Base-by-base conservation (phyloP, 2,113 vertebrate species). In the Trochalopteron elliotii region DNA sequence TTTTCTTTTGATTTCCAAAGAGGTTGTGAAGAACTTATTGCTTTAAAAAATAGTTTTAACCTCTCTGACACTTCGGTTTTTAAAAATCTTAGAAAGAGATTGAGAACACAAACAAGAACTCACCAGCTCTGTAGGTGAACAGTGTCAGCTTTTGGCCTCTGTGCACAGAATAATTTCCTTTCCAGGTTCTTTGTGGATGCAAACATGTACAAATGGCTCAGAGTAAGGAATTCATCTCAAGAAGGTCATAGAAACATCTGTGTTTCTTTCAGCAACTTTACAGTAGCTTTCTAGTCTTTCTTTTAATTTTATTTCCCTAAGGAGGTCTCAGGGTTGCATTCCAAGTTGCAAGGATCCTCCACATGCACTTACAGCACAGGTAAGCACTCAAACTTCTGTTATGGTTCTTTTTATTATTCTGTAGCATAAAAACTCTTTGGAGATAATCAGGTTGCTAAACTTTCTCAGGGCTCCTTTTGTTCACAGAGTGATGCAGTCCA, bases 41-140 rank as follows among this genome's bases (percentile, higher is more conserved):
- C 90, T 95, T 94, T 79, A 85, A 92, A 91, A 94, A 92, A 65
- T 76, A 80, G 61, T 75, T 94, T 95, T 91, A 94, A 94, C 93
- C 91, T 94, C 69, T 69, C 65, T 94, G 95, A 85, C 89, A 86
- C 76, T 69, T 89, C 3, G 6, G 55, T 24, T 94, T 95, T 95
- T 39, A 65, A 87, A 96, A 91, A 59, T 21, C 83, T 79, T 59
- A 72, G 59, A 56, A 87, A 67, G 69, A 90, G 50, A 86, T 56
- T 83, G 94, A 86, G 69, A 93, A 63, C 69, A 91, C 40, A 90
- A 94, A 68, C 63, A 89, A 90, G 67, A 85, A 45, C 69, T 93
- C 56, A 20, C n/a, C 52, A 61, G 12, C 52, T 90, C 63, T 45
- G 24, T 21, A 85, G 91, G 91, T 89, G 92, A 93, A 37, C 56